phyloP scores from a whole-genome alignment of 35 echinoderm and acorn worm genomes.

The Ophioderma brevispina region DNA sequence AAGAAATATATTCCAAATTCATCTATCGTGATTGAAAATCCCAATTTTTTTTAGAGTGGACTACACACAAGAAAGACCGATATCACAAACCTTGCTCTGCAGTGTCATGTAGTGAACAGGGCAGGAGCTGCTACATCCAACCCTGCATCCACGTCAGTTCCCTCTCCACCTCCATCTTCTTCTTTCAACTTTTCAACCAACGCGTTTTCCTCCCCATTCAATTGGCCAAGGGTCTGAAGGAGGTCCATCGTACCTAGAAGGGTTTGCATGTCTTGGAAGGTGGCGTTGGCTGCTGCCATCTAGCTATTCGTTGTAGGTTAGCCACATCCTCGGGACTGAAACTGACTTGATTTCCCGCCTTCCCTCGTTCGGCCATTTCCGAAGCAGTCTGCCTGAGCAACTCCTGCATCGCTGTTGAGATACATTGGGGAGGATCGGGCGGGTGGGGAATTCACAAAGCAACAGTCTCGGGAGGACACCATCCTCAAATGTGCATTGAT shows the following conservation, averaged over 20 bases:
- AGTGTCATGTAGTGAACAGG: constrained; percentile 22
- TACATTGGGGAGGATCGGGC: not conserved
- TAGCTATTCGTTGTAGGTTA: constrained; percentile 29
- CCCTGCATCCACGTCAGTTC: constrained; percentile 10
- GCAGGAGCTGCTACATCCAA: constrained; percentile 18
- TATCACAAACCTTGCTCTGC: not conserved
- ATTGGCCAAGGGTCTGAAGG: not conserved
- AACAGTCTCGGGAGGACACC: not conserved
- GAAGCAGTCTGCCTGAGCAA: not conserved
- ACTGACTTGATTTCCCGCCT: not conserved
- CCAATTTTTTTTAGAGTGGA: too few species aligned
- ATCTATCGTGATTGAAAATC: too few species aligned
- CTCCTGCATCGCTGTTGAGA: not conserved
- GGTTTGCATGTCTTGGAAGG: constrained; percentile 60
- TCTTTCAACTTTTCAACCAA: not conserved
- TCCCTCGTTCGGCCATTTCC: not conserved
- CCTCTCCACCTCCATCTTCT: not conserved
- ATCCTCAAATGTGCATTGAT: not conserved
- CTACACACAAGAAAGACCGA: too few species aligned
- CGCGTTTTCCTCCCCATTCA: not conserved
- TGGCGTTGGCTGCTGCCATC: constrained; percentile 18
- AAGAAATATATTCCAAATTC: too few species aligned
- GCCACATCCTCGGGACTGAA: constrained; percentile 28
- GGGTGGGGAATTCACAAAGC: not conserved
- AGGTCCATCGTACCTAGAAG: constrained; percentile 46